Base-by-base conservation (phyloP, 2,888 invertebrate genomes). In the Thysanoteuthis rhombus region DNA sequence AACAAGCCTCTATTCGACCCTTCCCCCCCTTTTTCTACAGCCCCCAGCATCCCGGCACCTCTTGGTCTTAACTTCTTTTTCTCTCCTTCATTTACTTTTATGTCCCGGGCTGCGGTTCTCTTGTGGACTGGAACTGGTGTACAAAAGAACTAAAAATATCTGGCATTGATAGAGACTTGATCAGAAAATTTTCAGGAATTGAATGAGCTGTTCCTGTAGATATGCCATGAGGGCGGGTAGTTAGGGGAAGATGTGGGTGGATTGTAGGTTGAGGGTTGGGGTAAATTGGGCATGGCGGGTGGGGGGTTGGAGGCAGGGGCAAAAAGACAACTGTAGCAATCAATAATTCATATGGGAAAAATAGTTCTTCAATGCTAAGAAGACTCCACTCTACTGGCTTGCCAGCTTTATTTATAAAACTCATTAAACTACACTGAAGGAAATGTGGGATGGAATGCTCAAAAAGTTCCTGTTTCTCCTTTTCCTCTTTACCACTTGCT, bases 1-100 rank as follows among this genome's bases (percentile, higher is more conserved):
- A 75, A 75, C 75, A 75, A 75, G 75, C 75, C 75, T 75, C 75
- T 36, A 75, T 75, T 75, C 75, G 36, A n/a, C 16, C 75, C 58
- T 22, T 25, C 28, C 75, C n/a, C n/a, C 2, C 12, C 75, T 12
- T 4, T 22, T 19, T n/a, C 75, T n/a, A 8, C 75, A 96, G 96
- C 96, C 95, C 95, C 95, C 95, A 95, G 95, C 95, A 95, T 95
- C 95, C 95, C 95, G 95, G 95, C 95, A 95, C 95, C 95, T 96
- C 96, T 96, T 96, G 96, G 96, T 96, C 96, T 94, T 95, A 42
- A 39, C 42, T 42, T 91, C 91, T 91, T 42, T 91, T 40, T 91
- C 91, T 91, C 91, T 91, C 91, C 90, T 39, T 45, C 42, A 38
- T 25, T 45, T 40, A 40, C 92, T 92, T 25, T 38, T 47, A 32